A percentile compares a stretch with the other conserved stretches of the same genome.
Conservation (phyloP, 2,888 invertebrate genomes). For the Mantis religiosa region DNA sequence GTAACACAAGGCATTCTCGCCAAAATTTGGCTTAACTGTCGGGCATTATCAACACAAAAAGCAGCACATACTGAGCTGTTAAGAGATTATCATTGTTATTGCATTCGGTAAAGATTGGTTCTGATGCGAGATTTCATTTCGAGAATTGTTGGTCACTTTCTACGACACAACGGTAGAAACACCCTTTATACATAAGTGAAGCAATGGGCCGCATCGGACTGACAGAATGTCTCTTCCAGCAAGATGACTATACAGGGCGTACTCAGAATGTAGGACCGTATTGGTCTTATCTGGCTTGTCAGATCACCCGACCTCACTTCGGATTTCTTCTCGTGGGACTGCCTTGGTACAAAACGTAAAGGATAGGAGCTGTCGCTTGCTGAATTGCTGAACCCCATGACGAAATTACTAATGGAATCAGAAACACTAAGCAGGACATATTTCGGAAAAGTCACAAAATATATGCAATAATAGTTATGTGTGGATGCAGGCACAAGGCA, state of each 20-base stretch:
- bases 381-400: background rate
- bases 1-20: background rate
- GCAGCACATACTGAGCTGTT: background rate
- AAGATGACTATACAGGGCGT: background rate
- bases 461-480: background rate
- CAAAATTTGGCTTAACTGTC: background rate
- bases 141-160: no score
- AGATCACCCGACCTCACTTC: background rate
- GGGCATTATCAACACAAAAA: background rate
- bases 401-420: background rate
- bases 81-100: background rate
- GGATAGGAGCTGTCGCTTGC: background rate
- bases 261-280: background rate
- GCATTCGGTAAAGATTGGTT: background rate
- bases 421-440: background rate
- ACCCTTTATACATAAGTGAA: background rate
- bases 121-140: background rate
- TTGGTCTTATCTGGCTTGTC: background rate
- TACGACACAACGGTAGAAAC: no score
- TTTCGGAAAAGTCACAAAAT: background rate
- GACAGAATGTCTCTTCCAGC: background rate
- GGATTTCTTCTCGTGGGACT: background rate
- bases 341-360: background rate
- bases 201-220: background rate
- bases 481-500: background rate